Evolutionary conservation across 1,140 invertebrate genomes (phyloP), one percentile per base, ranked within the genome.

Genomic region (Saccostrea glomerata): DNA sequence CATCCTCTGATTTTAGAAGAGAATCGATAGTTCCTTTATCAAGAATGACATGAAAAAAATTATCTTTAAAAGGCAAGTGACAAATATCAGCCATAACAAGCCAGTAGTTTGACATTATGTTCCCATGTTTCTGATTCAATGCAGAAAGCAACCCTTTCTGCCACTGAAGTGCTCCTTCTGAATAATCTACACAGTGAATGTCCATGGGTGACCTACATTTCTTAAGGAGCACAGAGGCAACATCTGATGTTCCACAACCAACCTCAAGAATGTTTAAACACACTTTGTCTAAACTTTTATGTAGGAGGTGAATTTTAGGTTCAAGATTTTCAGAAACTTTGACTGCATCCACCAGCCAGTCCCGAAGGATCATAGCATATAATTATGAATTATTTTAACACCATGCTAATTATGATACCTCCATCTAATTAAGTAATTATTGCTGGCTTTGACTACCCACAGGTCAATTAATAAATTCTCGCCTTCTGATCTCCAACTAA

Each of bases 21-120:
- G 92, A 89, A 82, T 93, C 93, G 85, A 89, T 91, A 4, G 92
- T 93, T 15, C 93, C 93, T 89, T 93, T 93, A 73, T 93, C 92
- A 7, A 92, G 86, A 15, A 92, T 85, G 1, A 91, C 36, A 86
- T 93, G 89, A 82, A 92, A 92, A 20, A 87, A 55, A 20, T 77
- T 60, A 23, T 88, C 63, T 25, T 63, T 56, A 82, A 89, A 92
- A 0, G 92, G 92, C 13, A 93, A 85, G 11, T 60, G n/a, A 70
- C 86, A 89, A 5, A 89, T 90, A 89, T 92, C 88, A 23, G 87
- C 89, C 60, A 86, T 30, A 6, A 91, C 83, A n/a, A 85, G 55
- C 56, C 84, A 25, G 55, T 82, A 86, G 20, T 82, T 60, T 17
- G 56, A 86, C 47, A 83, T 25, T 30, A 88, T 86, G 30, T 77